Evolutionary conservation across 2,113 vertebrate species (phyloP).

Genomic region (Apteryx mantelli): DNA sequence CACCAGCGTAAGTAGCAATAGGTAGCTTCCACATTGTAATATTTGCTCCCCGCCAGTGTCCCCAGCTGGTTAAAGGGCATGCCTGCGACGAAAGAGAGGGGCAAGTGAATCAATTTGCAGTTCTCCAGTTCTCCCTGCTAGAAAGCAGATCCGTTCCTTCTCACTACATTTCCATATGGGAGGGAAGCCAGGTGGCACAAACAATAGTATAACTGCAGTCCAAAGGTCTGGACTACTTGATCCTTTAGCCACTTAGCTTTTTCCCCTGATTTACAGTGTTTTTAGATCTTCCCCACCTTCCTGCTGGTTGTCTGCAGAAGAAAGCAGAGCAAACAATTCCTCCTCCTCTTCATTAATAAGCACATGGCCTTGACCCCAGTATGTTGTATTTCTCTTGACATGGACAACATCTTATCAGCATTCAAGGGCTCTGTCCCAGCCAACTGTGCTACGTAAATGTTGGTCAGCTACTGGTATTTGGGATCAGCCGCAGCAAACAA

Average conservation of each 20-base stretch:
- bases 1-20: conserved; percentile 98
- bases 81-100: conserved; percentile 70
- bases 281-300: background rate
- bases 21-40: conserved; percentile 95
- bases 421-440: background rate
- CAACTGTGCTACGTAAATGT: background rate
- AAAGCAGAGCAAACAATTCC: background rate
- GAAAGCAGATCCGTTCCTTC: background rate
- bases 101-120: background rate
- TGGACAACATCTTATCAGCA: background rate
- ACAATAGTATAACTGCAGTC: background rate
- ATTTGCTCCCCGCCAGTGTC: conserved; percentile 93
- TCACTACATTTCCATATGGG: background rate
- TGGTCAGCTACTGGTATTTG: background rate
- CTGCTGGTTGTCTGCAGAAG: background rate
- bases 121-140: background rate
- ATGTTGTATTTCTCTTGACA: background rate
- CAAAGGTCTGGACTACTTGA: background rate
- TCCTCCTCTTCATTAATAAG: background rate
- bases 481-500: background rate
- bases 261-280: background rate
- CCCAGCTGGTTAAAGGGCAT: conserved; percentile 99
- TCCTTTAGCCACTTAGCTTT: background rate
- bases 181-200: background rate
- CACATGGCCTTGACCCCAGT: background rate